Percentiles rank a stretch among this genome's conserved stretches.
phyloP scores from a whole-genome alignment of 1,140 invertebrate species.

The honey bee (Apis mellifera) region DNA sequence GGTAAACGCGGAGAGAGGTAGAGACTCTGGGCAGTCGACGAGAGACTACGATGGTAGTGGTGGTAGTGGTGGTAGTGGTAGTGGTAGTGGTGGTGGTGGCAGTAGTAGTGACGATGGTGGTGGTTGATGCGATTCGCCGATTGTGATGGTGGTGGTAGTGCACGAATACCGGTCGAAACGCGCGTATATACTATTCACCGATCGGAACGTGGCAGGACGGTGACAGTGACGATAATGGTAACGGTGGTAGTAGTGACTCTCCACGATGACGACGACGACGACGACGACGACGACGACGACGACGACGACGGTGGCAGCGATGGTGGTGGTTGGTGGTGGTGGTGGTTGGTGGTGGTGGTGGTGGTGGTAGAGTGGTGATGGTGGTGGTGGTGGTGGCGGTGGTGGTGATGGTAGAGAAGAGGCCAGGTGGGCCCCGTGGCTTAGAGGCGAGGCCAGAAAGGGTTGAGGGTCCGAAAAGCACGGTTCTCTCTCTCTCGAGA shows the following conservation, averaged over 20 bases:
- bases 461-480: slow-evolving; percentile 62
- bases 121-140: slow-evolving; percentile 39
- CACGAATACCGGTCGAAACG: slow-evolving; percentile 36
- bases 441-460: slow-evolving; percentile 54
- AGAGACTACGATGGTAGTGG: slow-evolving; percentile 50
- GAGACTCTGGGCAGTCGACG: slow-evolving; percentile 35
- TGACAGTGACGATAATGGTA: slow-evolving; percentile 31
- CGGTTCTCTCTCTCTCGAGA: slow-evolving; percentile 52
- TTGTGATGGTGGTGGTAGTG: slow-evolving; percentile 48
- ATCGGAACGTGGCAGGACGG: slow-evolving; percentile 35
- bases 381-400: slow-evolving; percentile 14
- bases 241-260: slow-evolving; percentile 41
- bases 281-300: no score
- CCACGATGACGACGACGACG: no score
- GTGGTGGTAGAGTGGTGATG: slow-evolving; percentile 39
- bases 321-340: slow-evolving; percentile 21
- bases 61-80: slow-evolving; percentile 44
- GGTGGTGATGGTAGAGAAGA: slow-evolving; percentile 46
- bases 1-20: slow-evolving; percentile 69
- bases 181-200: slow-evolving; percentile 37
- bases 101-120: slow-evolving; percentile 32
- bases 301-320: background rate
- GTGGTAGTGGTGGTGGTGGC: slow-evolving; percentile 18
- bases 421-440: slow-evolving; percentile 60
- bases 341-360: slow-evolving; percentile 24